Evolutionary conservation across 2,888 invertebrate genomes (phyloP), one percentile per base, ranked within the genome.

Genomic region (Sclerodermus sp.): DNA sequence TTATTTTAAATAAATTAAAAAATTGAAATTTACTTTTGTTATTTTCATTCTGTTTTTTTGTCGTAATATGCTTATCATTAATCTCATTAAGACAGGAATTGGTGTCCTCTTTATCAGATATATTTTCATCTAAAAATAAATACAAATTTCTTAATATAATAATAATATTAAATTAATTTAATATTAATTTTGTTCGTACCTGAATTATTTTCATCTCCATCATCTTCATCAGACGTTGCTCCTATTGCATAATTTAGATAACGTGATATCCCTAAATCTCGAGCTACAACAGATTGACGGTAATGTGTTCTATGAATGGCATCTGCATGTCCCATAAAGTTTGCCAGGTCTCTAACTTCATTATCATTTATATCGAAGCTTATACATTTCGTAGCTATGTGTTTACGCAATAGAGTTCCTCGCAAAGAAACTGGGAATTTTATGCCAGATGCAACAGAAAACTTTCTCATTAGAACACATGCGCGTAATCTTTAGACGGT

Each of bases 241-340:
- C 36, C 36, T 36, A 14, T 5, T 36, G 40, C 60, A 50, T 8
- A 51, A 53, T 62, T 51, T 29, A 60, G 41, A 31, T 60, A 40
- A 43, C 48, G 46, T 1, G 58, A 60, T 31, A 64, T 51, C n/a
- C 45, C 14, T 29, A 55, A 32, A 15, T 63, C 62, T 41, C 57
- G 43, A 18, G 32, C 47, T 2, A 50, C 14, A 41, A 62, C 14
- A 1, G 64, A 59, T 38, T 61, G 53, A 1, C 47, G 43, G 15
- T 47, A 47, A 31, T 15, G 12, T 14, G n/a, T 14, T 16, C 16
- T 17, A 44, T 47, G 47, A n/a, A 47, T 47, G 2, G 45, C n/a
- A 12, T 42, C 42, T 2, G 38, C 5, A 38, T 51, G 51, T 10
- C 53, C 46, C 54, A 54, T 47, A 14, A 46, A 54, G 17, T 47